phyloP scores from a whole-genome alignment of 2,113 vertebrate species.

The Diadophis punctatus region DNA sequence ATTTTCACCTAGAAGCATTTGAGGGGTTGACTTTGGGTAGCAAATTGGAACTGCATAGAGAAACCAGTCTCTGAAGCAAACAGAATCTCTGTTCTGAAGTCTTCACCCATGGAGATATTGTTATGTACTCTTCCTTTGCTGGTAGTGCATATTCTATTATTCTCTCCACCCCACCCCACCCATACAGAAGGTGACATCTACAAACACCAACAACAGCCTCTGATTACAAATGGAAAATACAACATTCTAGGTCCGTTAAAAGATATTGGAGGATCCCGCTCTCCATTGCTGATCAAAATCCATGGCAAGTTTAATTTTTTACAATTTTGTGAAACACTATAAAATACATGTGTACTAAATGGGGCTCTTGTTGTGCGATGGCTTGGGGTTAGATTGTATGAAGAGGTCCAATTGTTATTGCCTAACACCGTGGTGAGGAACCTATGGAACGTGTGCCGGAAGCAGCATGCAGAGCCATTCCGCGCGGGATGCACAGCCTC shows the following conservation, averaged over 20 bases:
- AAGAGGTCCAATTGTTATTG: background rate
- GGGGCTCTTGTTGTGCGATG: background rate
- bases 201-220: constrained; percentile 76
- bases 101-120: background rate
- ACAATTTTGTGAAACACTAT: background rate
- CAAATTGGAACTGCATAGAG: background rate
- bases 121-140: background rate
- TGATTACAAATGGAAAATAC: constrained; percentile 71
- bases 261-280: constrained; percentile 73
- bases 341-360: background rate
- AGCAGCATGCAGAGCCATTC: too few relatives aligned
- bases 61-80: background rate
- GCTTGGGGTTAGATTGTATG: background rate
- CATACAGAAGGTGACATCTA: constrained; percentile 65
- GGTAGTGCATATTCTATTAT: background rate
- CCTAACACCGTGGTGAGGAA: too few relatives aligned
- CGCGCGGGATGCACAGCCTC: too few relatives aligned
- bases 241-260: constrained; percentile 61
- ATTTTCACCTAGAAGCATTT: background rate
- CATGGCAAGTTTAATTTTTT: constrained; percentile 70
- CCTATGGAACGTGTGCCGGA: too few relatives aligned
- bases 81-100: background rate
- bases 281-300: constrained; percentile 71
- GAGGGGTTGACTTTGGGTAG: background rate
- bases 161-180: background rate